Evolutionary conservation across 2,113 vertebrate genomes (phyloP).

Genomic region (Etheostoma spectabile): DNA sequence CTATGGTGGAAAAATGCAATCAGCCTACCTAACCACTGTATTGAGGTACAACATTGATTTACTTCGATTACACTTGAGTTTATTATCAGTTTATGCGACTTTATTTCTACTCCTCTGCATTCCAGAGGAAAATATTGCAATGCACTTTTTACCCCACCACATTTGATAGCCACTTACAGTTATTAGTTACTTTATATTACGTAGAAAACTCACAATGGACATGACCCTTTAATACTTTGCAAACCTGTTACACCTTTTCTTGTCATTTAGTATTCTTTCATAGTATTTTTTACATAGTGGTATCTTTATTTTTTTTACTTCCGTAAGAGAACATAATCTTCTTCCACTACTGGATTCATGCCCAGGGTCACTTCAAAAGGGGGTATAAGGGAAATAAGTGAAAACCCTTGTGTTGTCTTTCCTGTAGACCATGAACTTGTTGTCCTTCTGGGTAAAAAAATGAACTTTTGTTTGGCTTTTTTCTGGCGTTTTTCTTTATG

Average conservation of each 20-base stretch:
- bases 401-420: neutral
- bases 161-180: neutral
- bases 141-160: neutral
- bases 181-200: neutral
- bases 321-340: neutral
- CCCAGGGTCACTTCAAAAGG: neutral
- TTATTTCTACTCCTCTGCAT: neutral
- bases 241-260: neutral
- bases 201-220: neutral
- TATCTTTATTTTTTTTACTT: neutral
- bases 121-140: neutral
- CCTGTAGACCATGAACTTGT: too few species aligned
- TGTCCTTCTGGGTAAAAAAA: too few species aligned
- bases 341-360: neutral
- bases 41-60: neutral
- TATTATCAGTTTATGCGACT: neutral
- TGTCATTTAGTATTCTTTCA: neutral
- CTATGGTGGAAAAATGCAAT: neutral
- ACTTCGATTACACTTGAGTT: neutral
- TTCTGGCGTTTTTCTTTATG: too few species aligned
- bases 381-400: neutral
- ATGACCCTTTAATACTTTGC: too few species aligned
- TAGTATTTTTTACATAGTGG: neutral
- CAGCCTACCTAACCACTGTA: neutral
- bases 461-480: too few species aligned